Conservation (phyloP, 2,888 invertebrate genomes). For the Microctonus aethiopoides region DNA sequence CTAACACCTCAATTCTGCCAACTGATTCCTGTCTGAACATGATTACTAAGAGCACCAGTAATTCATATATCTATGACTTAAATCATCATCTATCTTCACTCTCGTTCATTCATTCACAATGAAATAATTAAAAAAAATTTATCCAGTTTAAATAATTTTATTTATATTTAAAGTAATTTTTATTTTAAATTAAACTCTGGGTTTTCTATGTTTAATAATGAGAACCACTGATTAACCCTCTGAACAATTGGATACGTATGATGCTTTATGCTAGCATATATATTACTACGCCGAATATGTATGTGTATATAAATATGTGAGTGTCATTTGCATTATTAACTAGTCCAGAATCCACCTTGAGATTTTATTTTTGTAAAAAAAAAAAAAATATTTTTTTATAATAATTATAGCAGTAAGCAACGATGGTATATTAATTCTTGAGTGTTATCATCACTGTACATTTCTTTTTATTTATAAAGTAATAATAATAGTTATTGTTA, state of each 20-base stretch:
- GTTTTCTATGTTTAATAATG: not conserved
- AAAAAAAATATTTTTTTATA: not conserved
- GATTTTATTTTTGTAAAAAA: not conserved
- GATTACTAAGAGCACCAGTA: too few species aligned
- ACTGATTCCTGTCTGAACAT: too few species aligned
- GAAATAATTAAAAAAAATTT: too few species aligned
- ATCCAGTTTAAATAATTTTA: too few species aligned
- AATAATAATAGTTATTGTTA: too few species aligned
- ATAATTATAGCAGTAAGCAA: too few species aligned
- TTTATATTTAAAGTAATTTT: not conserved
- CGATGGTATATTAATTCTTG: too few species aligned
- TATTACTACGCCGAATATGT: not conserved
- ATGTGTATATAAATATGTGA: not conserved
- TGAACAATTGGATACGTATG: not conserved
- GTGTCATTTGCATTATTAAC: conserved; percentile 33
- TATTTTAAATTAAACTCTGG: not conserved
- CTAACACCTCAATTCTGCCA: not conserved
- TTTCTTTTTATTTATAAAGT: too few species aligned
- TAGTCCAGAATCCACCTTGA: conserved; percentile 18
- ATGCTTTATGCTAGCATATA: not conserved
- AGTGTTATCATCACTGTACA: too few species aligned
- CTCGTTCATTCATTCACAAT: too few species aligned
- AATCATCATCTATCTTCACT: too few species aligned
- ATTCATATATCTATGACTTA: too few species aligned
- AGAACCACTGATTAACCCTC: conserved; percentile 5